Base-by-base conservation (phyloP, 2,113 vertebrate species). In the Psittacula cyanocephala region DNA sequence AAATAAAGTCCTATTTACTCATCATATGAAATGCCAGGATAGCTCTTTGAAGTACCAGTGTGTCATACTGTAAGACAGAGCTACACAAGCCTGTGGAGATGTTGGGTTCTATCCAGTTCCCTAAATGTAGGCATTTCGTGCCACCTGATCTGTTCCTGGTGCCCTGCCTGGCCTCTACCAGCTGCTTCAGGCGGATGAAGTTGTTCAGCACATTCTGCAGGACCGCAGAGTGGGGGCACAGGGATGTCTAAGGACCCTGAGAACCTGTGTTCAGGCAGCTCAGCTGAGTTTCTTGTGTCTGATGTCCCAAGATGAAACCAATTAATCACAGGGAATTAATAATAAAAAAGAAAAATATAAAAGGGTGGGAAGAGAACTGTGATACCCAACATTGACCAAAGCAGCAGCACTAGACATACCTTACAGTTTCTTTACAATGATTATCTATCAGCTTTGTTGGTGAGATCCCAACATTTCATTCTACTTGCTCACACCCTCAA, bases 191-290 rank as follows among this genome's bases (percentile, higher is more conserved):
- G 18, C 3, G 20, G 31, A 15, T 2, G 3, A 72, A 72, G 49
- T 13, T 78, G 60, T 74, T 44, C n/a, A 72, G 29, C 6, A 33
- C 31, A 8, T 52, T 18, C 52, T 57, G 59, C 59, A 50, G 33
- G 14, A 17, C 2, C 3, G 41, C 7, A 1, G 11, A 9, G 44
- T 20, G 44, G 29, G 29, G 7, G 8, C 28, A 24, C 4, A 4
- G 8, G 13, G 18, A 3, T 55, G 28, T 14, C 7, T 43, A 23
- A 52, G 63, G 41, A 41, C 35, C 46, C 22, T 6, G 11, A 44
- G 12, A 0, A 0, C 35, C 35, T 33, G 7, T 9, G 12, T 68
- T 88, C 23, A 57, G 52, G 43, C 23, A 31, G 35, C 8, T 59
- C 46, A 63, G 25, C 9, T 18, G 33, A 63, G 10, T 62, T 88